Conservation (phyloP, 2,888 invertebrate genomes). For the Nebria salina region DNA sequence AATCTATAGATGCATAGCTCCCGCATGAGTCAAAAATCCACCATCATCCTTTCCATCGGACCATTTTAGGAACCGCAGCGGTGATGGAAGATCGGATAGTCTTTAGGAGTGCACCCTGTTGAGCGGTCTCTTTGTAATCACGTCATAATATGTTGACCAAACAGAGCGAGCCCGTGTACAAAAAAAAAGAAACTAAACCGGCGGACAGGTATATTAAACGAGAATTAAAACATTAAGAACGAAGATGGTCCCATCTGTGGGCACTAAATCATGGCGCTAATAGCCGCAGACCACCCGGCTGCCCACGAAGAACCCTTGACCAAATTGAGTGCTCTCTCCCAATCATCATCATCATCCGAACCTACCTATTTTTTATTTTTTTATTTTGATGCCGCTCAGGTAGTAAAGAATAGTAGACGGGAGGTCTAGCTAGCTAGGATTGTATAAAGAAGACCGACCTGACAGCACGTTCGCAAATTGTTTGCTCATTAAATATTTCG, state of each 20-base stretch:
- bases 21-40: not conserved
- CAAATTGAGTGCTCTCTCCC: slow-evolving; percentile 20
- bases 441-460: not conserved
- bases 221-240: slow-evolving; percentile 55
- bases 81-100: slow-evolving; percentile 5
- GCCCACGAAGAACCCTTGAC: not conserved
- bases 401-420: not conserved
- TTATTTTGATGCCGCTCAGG: not conserved
- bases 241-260: slow-evolving; percentile 5
- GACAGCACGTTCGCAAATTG: not conserved
- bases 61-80: slow-evolving; percentile 13
- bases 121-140: slow-evolving; percentile 42
- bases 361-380: not conserved
- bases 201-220: slow-evolving; percentile 56
- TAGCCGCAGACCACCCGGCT: slow-evolving; percentile 36
- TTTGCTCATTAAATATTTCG: not conserved
- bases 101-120: slow-evolving; percentile 16
- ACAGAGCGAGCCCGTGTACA: slow-evolving; percentile 26
- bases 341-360: slow-evolving; percentile 15
- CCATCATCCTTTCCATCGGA: not conserved
- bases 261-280: slow-evolving; percentile 41
- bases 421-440: not conserved
- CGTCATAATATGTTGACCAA: slow-evolving; percentile 44
- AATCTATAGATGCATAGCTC: not conserved
- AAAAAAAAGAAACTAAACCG: not conserved